A percentile compares a stretch with the other conserved stretches of the same genome.
Evolutionary conservation across 2,797 vertebrate species (phyloP).

Genomic region (Eulemur mongoz): DNA sequence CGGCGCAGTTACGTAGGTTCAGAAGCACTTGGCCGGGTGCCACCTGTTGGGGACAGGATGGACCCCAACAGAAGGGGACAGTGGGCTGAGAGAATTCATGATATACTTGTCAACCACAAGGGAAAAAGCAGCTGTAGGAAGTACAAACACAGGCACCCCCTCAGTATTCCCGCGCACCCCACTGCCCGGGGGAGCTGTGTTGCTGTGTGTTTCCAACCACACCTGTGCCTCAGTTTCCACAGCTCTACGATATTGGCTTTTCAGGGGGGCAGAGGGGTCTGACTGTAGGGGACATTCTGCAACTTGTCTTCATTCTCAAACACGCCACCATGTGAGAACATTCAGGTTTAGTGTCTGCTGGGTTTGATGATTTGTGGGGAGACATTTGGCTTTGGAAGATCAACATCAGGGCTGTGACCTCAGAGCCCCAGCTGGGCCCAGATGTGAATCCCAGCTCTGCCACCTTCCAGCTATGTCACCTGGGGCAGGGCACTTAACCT

Average conservation of each 20-base stretch:
- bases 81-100: neutral
- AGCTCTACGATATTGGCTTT: neutral
- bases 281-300: accelerated
- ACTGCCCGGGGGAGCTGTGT: neutral
- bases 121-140: too few relatives aligned
- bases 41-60: neutral
- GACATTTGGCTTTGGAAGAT: neutral
- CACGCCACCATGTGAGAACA: accelerated
- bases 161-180: accelerated
- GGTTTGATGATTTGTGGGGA: neutral
- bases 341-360: accelerated
- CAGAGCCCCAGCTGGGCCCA: neutral
- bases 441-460: neutral
- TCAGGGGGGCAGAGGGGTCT: neutral
- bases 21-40: neutral
- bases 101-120: too few relatives aligned
- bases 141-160: too few relatives aligned
- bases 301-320: neutral
- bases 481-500: neutral
- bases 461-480: neutral
- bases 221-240: neutral
- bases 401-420: too few relatives aligned
- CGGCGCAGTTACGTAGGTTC: accelerated
- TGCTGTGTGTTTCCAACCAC: neutral
- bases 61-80: neutral